These are phyloP conservation scores for Typhlichthys subterraneus DNA, from an alignment of 2,797 vertebrate species.

Conservation along the genomic window DNA sequence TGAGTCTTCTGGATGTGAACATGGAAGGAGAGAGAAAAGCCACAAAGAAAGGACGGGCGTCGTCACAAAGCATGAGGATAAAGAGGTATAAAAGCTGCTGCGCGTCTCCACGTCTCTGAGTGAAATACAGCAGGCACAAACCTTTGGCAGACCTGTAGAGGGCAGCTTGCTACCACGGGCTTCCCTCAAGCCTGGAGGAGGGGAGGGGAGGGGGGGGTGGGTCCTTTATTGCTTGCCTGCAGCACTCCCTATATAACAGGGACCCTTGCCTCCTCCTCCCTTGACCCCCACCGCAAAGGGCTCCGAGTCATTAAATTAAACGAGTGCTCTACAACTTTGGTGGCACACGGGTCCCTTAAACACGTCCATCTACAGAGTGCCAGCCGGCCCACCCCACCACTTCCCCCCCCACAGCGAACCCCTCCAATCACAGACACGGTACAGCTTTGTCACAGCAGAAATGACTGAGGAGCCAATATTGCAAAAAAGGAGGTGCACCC, in stretches of 20 bases:
- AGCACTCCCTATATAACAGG: background rate
- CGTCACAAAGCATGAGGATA: too few relatives aligned
- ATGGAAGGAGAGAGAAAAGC: too few relatives aligned
- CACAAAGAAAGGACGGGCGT: too few relatives aligned
- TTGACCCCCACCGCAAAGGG: constrained; percentile 32
- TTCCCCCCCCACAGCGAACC: constrained; percentile 19
- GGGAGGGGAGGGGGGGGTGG: too few relatives aligned
- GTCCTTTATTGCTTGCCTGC: background rate
- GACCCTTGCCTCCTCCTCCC: constrained; percentile 30
- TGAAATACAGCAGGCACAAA: too few relatives aligned
- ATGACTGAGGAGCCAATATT: constrained; percentile 52
- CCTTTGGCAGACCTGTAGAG: too few relatives aligned
- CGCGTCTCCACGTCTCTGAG: too few relatives aligned
- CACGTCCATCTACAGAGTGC: constrained; percentile 55
- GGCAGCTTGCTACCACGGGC: too few relatives aligned
- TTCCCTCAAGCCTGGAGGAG: too few relatives aligned
- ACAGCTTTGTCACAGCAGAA: constrained; percentile 40
- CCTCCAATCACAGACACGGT: constrained; percentile 33
- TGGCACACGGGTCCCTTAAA: constrained; percentile 33
- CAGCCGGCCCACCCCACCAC: constrained; percentile 3
- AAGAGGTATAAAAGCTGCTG: too few relatives aligned
- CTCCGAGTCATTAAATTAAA: constrained; percentile 67
- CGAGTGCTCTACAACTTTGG: constrained; percentile 62
- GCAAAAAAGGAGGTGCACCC: background rate
- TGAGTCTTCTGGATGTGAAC: too few relatives aligned